Evolutionary conservation across 1,140 invertebrate species (phyloP).

Genomic region (Drosophila rhopaloa): DNA sequence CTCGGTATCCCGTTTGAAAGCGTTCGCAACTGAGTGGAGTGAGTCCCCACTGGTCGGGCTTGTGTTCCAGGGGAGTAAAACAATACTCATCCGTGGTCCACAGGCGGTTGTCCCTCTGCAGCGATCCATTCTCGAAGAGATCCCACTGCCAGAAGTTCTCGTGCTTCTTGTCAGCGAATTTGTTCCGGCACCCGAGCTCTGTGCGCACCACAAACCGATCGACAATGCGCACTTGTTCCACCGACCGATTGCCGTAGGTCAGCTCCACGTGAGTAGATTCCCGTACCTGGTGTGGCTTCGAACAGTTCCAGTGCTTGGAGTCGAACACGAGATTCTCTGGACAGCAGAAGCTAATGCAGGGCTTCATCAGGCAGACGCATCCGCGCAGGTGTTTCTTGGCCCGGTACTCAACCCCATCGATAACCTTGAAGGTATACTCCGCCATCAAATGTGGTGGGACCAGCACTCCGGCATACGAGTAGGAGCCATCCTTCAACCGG

Average conservation of each 20-base stretch:
- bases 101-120: constrained; percentile 47
- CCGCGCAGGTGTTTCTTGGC: constrained; percentile 65
- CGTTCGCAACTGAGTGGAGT: constrained; percentile 73
- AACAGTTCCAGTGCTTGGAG: constrained; percentile 48
- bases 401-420: constrained; percentile 71
- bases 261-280: constrained; percentile 57
- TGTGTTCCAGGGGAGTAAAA: constrained; percentile 72
- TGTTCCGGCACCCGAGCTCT: constrained; percentile 67
- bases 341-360: constrained; percentile 78
- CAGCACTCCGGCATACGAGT: constrained; percentile 65
- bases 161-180: constrained; percentile 68
- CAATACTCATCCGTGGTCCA: constrained; percentile 77
- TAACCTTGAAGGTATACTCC: constrained; percentile 73
- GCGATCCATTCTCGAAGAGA: constrained; percentile 55
- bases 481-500: constrained; percentile 71
- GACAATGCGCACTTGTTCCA: constrained; percentile 55
- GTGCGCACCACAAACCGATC: constrained; percentile 67
- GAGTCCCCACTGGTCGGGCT: constrained; percentile 60
- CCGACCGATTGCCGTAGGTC: constrained; percentile 31
- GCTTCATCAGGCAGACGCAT: constrained; percentile 70
- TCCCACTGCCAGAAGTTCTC: constrained; percentile 72
- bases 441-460: constrained; percentile 60
- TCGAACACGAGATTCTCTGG: constrained; percentile 50
- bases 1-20: constrained; percentile 71
- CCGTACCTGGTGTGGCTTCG: constrained; percentile 7